Base-by-base conservation (phyloP, 1,140 invertebrate genomes). In the Neodiprion pinetum region DNA sequence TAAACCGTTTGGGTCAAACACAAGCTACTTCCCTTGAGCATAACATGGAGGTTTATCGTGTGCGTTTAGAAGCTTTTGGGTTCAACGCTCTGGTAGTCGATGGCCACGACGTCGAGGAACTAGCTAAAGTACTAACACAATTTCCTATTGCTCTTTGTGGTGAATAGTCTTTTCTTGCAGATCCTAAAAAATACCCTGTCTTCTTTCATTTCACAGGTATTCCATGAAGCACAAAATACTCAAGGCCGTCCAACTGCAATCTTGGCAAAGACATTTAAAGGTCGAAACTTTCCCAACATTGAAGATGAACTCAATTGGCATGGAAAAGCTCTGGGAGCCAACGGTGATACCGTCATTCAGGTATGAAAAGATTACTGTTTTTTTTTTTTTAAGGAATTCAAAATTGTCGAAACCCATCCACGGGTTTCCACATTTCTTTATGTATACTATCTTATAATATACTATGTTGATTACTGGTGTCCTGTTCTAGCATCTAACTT, bases 241-340 rank as follows among this genome's bases (percentile, higher is more conserved):
- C 94, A 94, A 83, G 96, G 92, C 50, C 94, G 95, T 83, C 99
- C 99, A 47, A 98, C 97, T 14, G 97, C 96, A 69, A 92, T 99
- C 53, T 88, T 99, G 70, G 96, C 96, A 40, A 99, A 99, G 90
- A 99, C 98, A 0, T 97, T 93, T 84, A 99, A 99, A 88, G 98
- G 98, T 7, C 96, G 93, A 84, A 93, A 94, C 77, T 98, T 98
- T 86, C 92, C 93, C 71, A 90, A 92, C 48, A 97, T 99, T 83
- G 97, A 99, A 88, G 95, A 99, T 89, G 68, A 91, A 76, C 94
- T 97, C 69, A 97, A 98, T 85, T 99, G 97, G 97, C 99, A 99
- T 85, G 99, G 99, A 65, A 99, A 99, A 85, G 93, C 98, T 0
- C 87, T 99, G 47, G 97, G 96, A 2, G 92, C 91, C 49, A 95